Conservation (phyloP, 2,113 vertebrate genomes). For the Trogon surrucura region DNA sequence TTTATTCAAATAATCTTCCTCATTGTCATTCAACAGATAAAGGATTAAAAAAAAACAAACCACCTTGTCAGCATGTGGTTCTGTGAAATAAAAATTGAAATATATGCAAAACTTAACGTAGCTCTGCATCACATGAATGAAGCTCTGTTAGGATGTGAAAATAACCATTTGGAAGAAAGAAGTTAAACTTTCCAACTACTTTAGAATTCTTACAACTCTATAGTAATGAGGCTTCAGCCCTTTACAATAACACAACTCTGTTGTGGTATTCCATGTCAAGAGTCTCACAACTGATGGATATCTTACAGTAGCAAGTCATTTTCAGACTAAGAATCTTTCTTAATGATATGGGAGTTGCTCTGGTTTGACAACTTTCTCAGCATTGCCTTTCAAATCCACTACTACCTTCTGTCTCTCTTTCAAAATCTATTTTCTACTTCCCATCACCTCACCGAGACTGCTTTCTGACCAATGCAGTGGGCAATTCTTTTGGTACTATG, state of each 20-base stretch:
- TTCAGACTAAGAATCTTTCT: background rate
- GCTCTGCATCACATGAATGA: background rate
- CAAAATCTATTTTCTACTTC: conserved; percentile 17
- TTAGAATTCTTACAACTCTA: background rate
- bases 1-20: background rate
- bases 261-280: background rate
- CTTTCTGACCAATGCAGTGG: background rate
- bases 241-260: background rate
- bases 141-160: background rate
- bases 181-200: background rate
- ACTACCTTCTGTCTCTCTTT: background rate
- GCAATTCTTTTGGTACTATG: background rate
- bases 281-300: background rate
- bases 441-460: background rate
- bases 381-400: conserved; percentile 32
- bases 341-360: background rate
- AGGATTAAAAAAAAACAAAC: background rate
- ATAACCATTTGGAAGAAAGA: background rate
- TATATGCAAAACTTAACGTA: background rate
- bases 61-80: background rate
- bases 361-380: conserved; percentile 23
- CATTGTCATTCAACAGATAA: background rate
- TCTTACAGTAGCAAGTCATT: background rate
- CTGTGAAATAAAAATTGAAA: background rate
- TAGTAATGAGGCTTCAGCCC: background rate